A percentile compares a stretch with the other conserved stretches of the same genome.
Conservation (phyloP, 23 tunicate species). For the Trididemnum clinides region DNA sequence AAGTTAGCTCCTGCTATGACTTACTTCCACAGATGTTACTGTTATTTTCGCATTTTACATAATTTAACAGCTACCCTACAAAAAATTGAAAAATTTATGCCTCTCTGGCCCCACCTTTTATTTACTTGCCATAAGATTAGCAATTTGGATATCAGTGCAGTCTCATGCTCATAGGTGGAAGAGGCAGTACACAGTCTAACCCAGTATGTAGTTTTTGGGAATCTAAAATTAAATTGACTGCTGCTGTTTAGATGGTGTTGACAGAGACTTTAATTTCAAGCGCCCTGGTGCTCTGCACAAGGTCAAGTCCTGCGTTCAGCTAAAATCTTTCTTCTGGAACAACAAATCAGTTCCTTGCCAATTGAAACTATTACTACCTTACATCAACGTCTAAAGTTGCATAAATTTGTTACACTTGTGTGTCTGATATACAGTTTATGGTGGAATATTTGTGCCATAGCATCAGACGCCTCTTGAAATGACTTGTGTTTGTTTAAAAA, state of each 20-base stretch:
- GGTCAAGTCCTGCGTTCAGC: not conserved
- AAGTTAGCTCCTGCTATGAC: no score
- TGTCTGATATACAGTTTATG: conserved; percentile 2
- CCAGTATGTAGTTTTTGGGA: not conserved
- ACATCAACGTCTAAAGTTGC: not conserved
- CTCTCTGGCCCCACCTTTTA: not conserved
- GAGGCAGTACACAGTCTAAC: not conserved
- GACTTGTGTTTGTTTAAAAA: not conserved
- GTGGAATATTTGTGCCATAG: conserved; percentile 8
- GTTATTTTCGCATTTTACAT: no score
- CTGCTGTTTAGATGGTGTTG: not conserved
- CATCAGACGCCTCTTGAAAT: conserved; percentile 1
- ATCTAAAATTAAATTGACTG: not conserved
- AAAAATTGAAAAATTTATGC: not conserved
- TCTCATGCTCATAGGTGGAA: not conserved
- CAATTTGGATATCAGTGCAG: not conserved
- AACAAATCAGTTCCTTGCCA: not conserved
- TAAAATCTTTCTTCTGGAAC: not conserved
- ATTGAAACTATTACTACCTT: not conserved
- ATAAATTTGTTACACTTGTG: conserved; percentile 4
- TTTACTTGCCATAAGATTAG: not conserved
- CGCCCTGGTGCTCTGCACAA: conserved; percentile 7
- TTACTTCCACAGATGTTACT: no score
- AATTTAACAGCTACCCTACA: not conserved
- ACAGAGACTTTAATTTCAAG: not conserved